Evolutionary conservation across 2,888 invertebrate species (phyloP).

Genomic region (Acleris literana): DNA sequence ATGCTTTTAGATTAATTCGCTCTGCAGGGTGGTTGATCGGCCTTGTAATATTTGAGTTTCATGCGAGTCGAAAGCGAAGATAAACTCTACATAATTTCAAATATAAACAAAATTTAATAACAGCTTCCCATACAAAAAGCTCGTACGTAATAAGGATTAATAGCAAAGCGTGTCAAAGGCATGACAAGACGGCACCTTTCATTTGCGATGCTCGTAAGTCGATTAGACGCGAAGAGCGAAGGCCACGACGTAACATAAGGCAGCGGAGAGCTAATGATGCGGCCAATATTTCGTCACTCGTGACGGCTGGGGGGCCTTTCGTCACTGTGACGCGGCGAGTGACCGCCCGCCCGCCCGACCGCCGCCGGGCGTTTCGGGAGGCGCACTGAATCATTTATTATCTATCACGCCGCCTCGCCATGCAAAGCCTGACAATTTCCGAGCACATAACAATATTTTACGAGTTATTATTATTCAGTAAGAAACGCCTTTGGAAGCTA

Average conservation of each 20-base stretch:
- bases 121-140: not conserved
- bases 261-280: slow-evolving; percentile 24
- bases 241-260: slow-evolving; percentile 30
- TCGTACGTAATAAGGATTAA: slow-evolving; percentile 6
- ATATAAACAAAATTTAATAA: not conserved
- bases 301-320: slow-evolving; percentile 18
- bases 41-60: slow-evolving; percentile 7
- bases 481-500: slow-evolving; percentile 17
- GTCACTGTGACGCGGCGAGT: slow-evolving; percentile 21
- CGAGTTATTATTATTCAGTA: slow-evolving; percentile 32
- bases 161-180: slow-evolving; percentile 19
- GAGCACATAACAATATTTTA: slow-evolving; percentile 34
- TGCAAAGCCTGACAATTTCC: slow-evolving; percentile 30
- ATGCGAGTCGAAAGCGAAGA: not conserved
- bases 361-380: slow-evolving; percentile 16
- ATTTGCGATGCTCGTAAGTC: slow-evolving; percentile 24
- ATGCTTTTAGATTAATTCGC: slow-evolving; percentile 36
- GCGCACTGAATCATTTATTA: slow-evolving; percentile 54
- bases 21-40: slow-evolving; percentile 14
- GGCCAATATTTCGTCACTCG: slow-evolving; percentile 30
- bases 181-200: slow-evolving; percentile 17
- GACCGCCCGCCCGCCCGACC: slow-evolving; percentile 1
- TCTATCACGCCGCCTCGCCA: slow-evolving; percentile 44
- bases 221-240: slow-evolving; percentile 30
- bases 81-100: not conserved